Evolutionary conservation across 2,888 invertebrate species (phyloP).

Genomic region (Leptarthrus brevirostris): DNA sequence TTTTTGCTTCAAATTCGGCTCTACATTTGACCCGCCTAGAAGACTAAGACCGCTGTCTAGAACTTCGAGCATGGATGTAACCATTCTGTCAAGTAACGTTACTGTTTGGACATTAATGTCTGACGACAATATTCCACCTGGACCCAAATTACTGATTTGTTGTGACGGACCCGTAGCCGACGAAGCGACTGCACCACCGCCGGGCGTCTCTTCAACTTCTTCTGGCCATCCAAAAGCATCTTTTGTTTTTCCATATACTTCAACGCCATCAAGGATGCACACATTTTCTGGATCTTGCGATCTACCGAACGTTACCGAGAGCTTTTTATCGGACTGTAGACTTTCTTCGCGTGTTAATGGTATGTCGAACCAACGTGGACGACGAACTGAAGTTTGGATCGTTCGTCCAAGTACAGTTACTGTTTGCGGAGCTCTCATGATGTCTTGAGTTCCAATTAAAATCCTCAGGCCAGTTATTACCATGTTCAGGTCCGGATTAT

Average conservation of each 20-base stretch:
- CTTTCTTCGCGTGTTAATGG: conserved; percentile 95
- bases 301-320: conserved; percentile 85
- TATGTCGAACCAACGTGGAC: conserved; percentile 94
- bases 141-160: conserved; percentile 22
- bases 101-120: conserved; percentile 59
- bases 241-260: conserved; percentile 95
- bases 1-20: conserved; percentile 68
- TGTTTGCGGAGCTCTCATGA: conserved; percentile 62
- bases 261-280: conserved; percentile 93
- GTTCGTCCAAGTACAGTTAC: conserved; percentile 71
- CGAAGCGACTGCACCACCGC: conserved; percentile 62
- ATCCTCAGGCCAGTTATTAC: conserved; percentile 92
- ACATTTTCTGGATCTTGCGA: conserved; percentile 89
- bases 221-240: conserved; percentile 98
- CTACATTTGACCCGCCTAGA: conserved; percentile 67
- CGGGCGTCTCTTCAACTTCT: conserved; percentile 83
- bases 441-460: conserved; percentile 75
- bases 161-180: conserved; percentile 58
- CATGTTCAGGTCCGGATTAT: conserved; percentile 86
- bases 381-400: conserved; percentile 76
- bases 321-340: conserved; percentile 88
- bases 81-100: conserved; percentile 70
- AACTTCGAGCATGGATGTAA: conserved; percentile 77
- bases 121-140: conserved; percentile 49
- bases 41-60: conserved; percentile 78